Conservation (phyloP, 2,888 invertebrate species). For the Urechis unicinctus region DNA sequence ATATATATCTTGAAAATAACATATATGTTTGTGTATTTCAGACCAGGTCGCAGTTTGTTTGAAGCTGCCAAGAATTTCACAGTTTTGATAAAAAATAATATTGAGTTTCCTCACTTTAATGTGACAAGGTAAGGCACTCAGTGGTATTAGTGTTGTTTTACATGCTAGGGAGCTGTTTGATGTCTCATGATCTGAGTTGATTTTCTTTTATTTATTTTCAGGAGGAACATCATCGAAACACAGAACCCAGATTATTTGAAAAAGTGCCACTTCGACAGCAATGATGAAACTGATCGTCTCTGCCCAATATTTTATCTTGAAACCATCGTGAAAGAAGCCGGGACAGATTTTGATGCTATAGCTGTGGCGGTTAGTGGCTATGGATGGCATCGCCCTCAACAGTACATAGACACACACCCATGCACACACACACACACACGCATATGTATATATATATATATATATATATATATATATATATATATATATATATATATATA, state of each 20-base stretch:
- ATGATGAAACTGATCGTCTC: conserved; percentile 27
- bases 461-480: too few species aligned
- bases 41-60: too few species aligned
- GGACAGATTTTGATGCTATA: conserved; percentile 28
- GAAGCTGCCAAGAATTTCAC: conserved; percentile 45
- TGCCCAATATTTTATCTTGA: conserved; percentile 45
- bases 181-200: background rate
- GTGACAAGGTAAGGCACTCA: conserved; percentile 35
- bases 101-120: conserved; percentile 51
- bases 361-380: conserved; percentile 33
- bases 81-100: conserved; percentile 53
- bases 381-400: too few species aligned
- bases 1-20: too few species aligned
- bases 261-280: conserved; percentile 31
- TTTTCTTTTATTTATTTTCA: conserved; percentile 17
- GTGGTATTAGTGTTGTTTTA: too few species aligned
- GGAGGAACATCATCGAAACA: conserved; percentile 39
- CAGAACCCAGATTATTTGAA: conserved; percentile 27
- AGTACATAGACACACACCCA: too few species aligned
- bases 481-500: too few species aligned
- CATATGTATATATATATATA: too few species aligned
- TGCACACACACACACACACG: too few species aligned
- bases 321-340: conserved; percentile 31
- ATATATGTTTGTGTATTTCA: too few species aligned
- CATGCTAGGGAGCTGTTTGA: too few species aligned